phyloP scores from a whole-genome alignment of 2,797 vertebrate species.

The Poecilia gillii region DNA sequence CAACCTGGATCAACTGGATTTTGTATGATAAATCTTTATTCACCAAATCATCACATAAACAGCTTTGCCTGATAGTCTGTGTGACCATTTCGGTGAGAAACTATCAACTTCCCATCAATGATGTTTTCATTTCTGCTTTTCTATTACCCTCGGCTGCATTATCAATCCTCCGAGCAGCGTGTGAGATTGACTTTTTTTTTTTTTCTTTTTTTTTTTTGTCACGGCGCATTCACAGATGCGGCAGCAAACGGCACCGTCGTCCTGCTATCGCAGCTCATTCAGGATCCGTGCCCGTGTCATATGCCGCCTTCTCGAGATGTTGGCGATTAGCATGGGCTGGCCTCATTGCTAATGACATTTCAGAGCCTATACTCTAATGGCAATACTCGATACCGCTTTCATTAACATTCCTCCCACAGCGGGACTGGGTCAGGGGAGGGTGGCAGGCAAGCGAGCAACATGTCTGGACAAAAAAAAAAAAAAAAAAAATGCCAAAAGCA shows the following conservation, averaged over 20 bases:
- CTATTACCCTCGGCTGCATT: conserved; percentile 56
- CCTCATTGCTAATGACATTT: conserved; percentile 69
- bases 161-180: conserved; percentile 66
- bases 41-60: conserved; percentile 73
- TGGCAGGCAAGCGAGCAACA: conserved; percentile 57
- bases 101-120: conserved; percentile 60
- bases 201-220: conserved; percentile 22
- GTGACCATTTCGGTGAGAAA: conserved; percentile 61
- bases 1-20: conserved; percentile 71
- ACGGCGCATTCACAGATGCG: conserved; percentile 58
- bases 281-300: conserved; percentile 56
- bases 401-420: conserved; percentile 62
- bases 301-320: conserved; percentile 67
- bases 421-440: conserved; percentile 61
- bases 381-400: conserved; percentile 40
- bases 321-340: conserved; percentile 65
- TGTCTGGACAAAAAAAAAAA: too few species aligned
- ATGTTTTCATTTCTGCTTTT: conserved; percentile 27
- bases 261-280: conserved; percentile 53
- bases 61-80: conserved; percentile 59
- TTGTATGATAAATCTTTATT: conserved; percentile 70
- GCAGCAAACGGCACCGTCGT: conserved; percentile 46
- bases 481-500: conserved; percentile 66
- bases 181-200: conserved; percentile 52
- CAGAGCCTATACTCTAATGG: conserved; percentile 50